Evolutionary conservation across 37 sponge, comb jelly and placozoan species (phyloP), one percentile per base, ranked within the genome.

Genomic region (Chondrilla cf. caribensis): DNA sequence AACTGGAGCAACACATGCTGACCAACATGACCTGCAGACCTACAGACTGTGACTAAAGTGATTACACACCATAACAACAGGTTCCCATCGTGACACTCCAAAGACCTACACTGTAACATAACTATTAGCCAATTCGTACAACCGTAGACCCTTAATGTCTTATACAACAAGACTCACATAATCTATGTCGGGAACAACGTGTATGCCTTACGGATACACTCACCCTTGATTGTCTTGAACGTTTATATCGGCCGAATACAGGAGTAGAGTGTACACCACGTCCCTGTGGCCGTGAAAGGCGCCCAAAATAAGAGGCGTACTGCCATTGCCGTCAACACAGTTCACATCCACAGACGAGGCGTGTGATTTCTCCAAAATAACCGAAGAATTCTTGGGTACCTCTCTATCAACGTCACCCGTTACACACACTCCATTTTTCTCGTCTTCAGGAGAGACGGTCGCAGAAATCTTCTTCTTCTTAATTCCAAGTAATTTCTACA

Each of bases 251-350:
- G 92, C 92, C 0, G 95, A 94, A 58, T 86, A 91, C 58, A 71
- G 79, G 51, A 94, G 64, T 1, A 91, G 78, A 0, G 60, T 55
- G 66, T 79, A 70, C 26, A 84, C 91, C 26, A 89, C 82, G 14
- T 91, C 87, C 54, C 35, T 86, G 87, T 94, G 95, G 9, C 88
- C 96, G 67, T 92, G 87, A 31, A 95, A 83, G 4, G 86, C 78
- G 9, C 93, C 96, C 28, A 92, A 80, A 17, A 87, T 87, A n/a
- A 95, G 93, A 58, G 96, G 86, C 36, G 96, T 89, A 26, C 79
- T 67, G 33, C 96, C 93, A 32, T 84, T 60, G 4, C 55, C 75
- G 38, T 95, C 88, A 24, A 64, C 24, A 62, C 85, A 85, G 66
- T 92, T 79, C 4, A 95, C 84, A 54, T 92, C 71, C 17, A 95